Evolutionary conservation across 2,888 invertebrate genomes (phyloP), one percentile per base, ranked within the genome.

Genomic region (Perizoma flavofasciatum): DNA sequence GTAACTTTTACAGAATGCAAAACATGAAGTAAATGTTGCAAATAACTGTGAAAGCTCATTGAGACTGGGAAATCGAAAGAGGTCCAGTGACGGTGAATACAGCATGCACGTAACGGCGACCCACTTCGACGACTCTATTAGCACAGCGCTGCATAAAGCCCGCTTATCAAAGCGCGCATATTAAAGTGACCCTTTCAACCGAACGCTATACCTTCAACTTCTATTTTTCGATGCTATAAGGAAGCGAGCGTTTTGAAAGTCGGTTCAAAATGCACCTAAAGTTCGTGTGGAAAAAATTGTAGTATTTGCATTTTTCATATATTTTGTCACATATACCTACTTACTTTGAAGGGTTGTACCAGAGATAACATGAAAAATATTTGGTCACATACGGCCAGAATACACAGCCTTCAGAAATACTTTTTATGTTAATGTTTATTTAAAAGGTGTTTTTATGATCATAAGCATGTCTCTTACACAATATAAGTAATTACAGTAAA

Each of bases 91-190:
- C 51, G 48, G 64, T 69, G 65, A 67, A 71, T 71, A 65, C 71
- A 70, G 71, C 63, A 61, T 64, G 69, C 69, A 56, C 69, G 60
- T 57, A 74, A 67, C 71, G 71, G 71, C 72, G 75, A 70, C 71
- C 73, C 73, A 73, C 77, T 80, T 79, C 69, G 72, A 72, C 68
- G 72, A 71, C 68, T 79, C 73, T 81, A 77, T 80, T 79, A 80
- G 75, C 74, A 67, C 75, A 72, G 72, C 69, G 68, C 68, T 70
- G 77, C 75, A 83, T 76, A 81, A 78, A 85, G 77, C 78, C 77
- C 68, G 78, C 77, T 68, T 76, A 61, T 61, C 79, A 82, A 84
- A 83, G 83, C 75, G 72, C 65, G 77, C 81, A 81, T 82, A 79
- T 80, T 82, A 77, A 81, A 81, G 74, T 71, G 70, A 72, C 76